Evolutionary conservation across 2,888 invertebrate genomes (phyloP).

Genomic region (Drosophila nr. perissopoda): DNA sequence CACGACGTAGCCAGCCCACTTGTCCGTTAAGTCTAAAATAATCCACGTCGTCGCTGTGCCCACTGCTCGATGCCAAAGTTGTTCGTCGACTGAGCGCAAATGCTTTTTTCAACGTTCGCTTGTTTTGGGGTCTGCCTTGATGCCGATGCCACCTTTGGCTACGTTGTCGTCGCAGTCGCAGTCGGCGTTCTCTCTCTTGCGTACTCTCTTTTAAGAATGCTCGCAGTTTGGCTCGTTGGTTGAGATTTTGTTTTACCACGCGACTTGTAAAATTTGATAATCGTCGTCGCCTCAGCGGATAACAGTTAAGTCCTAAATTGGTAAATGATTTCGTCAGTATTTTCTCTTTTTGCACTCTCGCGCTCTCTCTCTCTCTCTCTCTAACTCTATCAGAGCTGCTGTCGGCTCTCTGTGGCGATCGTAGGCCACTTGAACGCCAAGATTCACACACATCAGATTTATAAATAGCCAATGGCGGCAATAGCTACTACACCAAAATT

Average conservation of each 20-base stretch:
- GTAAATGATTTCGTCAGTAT: constrained; percentile 45
- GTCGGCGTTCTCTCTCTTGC: constrained; percentile 1
- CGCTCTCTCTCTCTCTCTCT: constrained; percentile 13
- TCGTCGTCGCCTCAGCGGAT: constrained; percentile 34
- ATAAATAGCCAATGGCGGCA: constrained; percentile 66
- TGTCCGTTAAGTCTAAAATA: constrained; percentile 30
- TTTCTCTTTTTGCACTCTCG: constrained; percentile 7
- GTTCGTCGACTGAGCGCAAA: constrained; percentile 68
- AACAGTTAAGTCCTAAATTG: constrained; percentile 69
- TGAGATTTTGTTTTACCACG: constrained; percentile 32
- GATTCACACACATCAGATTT: constrained; percentile 76
- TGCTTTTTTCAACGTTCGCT: constrained; percentile 28
- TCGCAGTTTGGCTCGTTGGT: constrained; percentile 13
- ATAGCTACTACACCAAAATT: constrained; percentile 37
- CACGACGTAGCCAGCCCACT: constrained; percentile 55
- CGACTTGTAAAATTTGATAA: constrained; percentile 39
- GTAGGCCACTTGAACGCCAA: constrained; percentile 38
- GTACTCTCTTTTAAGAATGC: constrained; percentile 2
- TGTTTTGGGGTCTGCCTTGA: constrained; percentile 26
- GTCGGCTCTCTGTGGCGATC: constrained; percentile 48
- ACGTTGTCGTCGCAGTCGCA: constrained; percentile 20
- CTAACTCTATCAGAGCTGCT: constrained; percentile 7
- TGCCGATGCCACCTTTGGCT: constrained; percentile 36
- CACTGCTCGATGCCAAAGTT: constrained; percentile 70
- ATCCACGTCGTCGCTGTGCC: constrained; percentile 39